Conservation (phyloP, 1,140 invertebrate genomes). For the Hyphantria cunea region DNA sequence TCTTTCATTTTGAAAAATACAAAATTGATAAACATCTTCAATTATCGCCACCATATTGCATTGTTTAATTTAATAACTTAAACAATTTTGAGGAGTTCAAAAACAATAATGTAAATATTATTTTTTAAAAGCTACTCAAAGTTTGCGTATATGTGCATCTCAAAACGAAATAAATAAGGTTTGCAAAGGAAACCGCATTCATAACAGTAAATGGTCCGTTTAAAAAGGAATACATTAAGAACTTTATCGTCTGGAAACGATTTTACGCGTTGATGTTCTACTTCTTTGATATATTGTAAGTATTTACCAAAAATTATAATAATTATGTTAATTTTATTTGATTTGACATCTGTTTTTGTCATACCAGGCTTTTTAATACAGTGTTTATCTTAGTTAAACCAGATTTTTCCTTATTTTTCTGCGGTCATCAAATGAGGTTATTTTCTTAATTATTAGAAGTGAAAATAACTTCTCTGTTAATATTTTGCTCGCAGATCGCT, state of each 20-base stretch:
- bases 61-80: no score
- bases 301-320: conserved; percentile 15
- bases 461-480: no score
- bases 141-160: conserved; percentile 19
- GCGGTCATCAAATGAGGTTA: no score
- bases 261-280: conserved; percentile 36
- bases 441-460: no score
- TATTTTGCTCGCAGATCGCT: no score
- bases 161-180: conserved; percentile 46
- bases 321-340: conserved; percentile 12
- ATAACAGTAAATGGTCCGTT: conserved; percentile 57
- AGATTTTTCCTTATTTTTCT: no score
- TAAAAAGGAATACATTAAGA: conserved; percentile 50
- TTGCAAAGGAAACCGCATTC: conserved; percentile 44
- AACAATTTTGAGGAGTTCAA: no score
- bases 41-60: no score
- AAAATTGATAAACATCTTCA: no score
- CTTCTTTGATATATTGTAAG: conserved; percentile 7
- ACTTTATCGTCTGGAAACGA: conserved; percentile 46
- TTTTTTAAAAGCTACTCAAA: conserved; percentile 4
- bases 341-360: not conserved
- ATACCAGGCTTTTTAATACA: not conserved
- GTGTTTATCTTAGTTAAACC: no score
- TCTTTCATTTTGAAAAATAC: no score
- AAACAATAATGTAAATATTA: not conserved